Base-by-base conservation (phyloP, 64 coral and sea anemone species). In the Pocillopora damicornis region DNA sequence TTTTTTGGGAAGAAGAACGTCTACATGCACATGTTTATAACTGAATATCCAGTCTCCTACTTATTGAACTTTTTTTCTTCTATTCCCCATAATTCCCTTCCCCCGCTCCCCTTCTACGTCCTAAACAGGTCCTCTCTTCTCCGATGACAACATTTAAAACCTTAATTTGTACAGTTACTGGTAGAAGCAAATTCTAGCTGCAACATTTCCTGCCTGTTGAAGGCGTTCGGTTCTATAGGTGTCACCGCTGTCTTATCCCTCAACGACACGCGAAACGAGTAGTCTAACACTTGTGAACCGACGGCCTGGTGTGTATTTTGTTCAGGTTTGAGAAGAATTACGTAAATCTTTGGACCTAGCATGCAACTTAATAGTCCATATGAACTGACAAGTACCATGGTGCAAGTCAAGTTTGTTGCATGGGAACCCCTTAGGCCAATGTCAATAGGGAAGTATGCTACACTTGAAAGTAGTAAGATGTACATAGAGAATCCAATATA, bases 341-440 rank as follows among this genome's bases (percentile, higher is more conserved):
- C 82, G 63, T 87, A 91, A 13, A 91, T 71, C 67, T 91, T 91
- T 12, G 90, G 90, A 42, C 62, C 75, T 69, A 91, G 87, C 82
- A 91, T 91, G 26, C 90, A 91, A 26, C 35, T 15, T 11, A 87
- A 63, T 26, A 91, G 59, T 2, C 90, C 90, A 61, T 91, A 85
- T 5, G 81, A 85, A 38, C 64, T 88, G 4, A 88, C 17, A 76
- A 88, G 73, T 1, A 59, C 64, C 57, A 37, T 75, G 0, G 57
- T 57, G 17, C 73, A 75, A 5, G 72, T 77, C 57, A 88, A 11
- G 10, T 63, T 88, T 8, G 57, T 88, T 18, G 75, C 75, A 14
- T 88, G 20, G 35, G 18, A 88, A 12, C 73, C 86, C 38, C 30
- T 51, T 11, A 88, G 25, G 35, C 73, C 86, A 11, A 77, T 36